These are phyloP conservation scores for Cacatua alba DNA, from an alignment of 2,113 vertebrate genomes.

Conservation along the genomic window DNA sequence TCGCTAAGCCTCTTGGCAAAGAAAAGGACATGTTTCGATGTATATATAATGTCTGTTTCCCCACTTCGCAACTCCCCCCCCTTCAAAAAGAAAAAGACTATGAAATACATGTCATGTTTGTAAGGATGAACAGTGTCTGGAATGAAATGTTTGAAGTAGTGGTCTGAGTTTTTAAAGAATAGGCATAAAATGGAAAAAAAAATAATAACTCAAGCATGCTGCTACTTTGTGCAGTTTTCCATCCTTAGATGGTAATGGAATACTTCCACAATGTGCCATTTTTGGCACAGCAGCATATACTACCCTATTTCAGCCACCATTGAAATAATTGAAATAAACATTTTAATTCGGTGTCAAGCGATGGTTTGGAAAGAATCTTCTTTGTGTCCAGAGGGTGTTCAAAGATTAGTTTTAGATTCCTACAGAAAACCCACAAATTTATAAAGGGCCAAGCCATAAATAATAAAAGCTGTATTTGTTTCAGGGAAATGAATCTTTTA, in stretches of 20 bases:
- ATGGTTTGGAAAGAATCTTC: not conserved
- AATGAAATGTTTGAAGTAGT: not conserved
- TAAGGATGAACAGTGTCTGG: not conserved
- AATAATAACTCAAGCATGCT: not conserved
- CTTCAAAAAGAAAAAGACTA: not conserved
- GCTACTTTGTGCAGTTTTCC: not conserved
- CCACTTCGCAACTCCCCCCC: no score
- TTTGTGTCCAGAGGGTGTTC: not conserved
- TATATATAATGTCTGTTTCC: not conserved
- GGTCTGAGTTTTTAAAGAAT: not conserved
- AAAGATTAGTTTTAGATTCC: not conserved
- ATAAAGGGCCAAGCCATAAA: not conserved
- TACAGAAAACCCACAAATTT: not conserved
- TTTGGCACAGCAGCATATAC: not conserved
- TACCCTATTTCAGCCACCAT: not conserved
- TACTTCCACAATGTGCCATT: not conserved
- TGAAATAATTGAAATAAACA: not conserved
- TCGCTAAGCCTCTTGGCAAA: not conserved
- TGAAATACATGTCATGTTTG: not conserved
- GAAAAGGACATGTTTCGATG: not conserved
- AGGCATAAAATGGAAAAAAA: not conserved
- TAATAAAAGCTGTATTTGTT: not conserved
- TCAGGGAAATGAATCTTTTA: not conserved
- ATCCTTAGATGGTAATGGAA: slow-evolving; percentile 9
- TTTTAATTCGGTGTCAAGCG: not conserved